Evolutionary conservation across 2,113 vertebrate species (phyloP), one percentile per base, ranked within the genome.

Genomic region (Gymnobelideus leadbeateri): DNA sequence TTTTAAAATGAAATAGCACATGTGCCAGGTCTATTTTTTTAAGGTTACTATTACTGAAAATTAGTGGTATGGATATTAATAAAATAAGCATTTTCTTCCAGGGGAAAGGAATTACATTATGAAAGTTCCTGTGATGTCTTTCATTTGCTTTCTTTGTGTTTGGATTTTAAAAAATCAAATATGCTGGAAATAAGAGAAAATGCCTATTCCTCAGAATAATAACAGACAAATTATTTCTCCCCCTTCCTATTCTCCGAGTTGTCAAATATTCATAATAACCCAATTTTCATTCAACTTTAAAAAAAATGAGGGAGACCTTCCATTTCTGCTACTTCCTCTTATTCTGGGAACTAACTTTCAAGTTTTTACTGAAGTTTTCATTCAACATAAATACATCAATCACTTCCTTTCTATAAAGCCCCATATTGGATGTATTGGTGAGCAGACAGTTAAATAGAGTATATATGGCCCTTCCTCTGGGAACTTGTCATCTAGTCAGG

Each of bases 31-130:
- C 0, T 95, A 24, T 94, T 91, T n/a, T 96, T 95, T 92, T 91
- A 31, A 89, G 89, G 68, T 92, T 93, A 89, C 93, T 52, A 47
- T 77, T 61, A 77, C 51, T 92, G 21, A 95, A 96, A 89, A 93
- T 96, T 92, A 96, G 91, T 90, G 61, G 51, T 90, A 28, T 51
- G 19, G 54, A 19, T 96, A 52, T 68, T 94, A 95, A 55, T 91
- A 92, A 96, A 96, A 47, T 68, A 91, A 89, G 37, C 24, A 23
- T 51, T 93, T 96, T 46, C 51, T 91, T 92, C 92, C 50, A 53
- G 2, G 89, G 77, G 95, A 91, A 21, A 90, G 3, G n/a, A 89
- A 31, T 90, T 11, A 51, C 51, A 28, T 91, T 61, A 94, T 14
- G 43, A 93, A 49, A 37, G 90, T 46, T 55, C 55, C 26, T 31